Evolutionary conservation across 2,113 vertebrate species (phyloP).

Genomic region (Mirza zaza): DNA sequence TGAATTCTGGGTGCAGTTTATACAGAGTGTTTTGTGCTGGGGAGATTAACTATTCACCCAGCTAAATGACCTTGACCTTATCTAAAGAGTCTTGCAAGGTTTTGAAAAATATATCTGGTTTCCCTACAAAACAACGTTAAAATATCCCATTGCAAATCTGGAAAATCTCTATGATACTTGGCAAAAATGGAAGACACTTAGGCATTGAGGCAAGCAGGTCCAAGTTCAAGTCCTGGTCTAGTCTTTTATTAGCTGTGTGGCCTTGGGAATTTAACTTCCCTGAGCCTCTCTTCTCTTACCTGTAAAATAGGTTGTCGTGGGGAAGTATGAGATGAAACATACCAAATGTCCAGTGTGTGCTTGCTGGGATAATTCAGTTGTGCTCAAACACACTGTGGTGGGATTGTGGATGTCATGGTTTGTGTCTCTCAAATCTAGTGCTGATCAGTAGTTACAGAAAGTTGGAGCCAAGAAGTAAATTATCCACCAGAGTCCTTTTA

Average conservation of each 20-base stretch:
- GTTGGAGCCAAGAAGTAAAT: neutral
- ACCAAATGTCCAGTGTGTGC: accelerated
- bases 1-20: neutral
- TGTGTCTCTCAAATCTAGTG: neutral
- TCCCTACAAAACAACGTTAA: neutral
- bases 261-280: neutral
- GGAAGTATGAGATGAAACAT: accelerated
- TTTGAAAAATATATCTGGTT: neutral
- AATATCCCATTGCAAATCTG: neutral
- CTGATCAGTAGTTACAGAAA: neutral
- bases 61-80: neutral
- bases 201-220: neutral
- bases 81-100: neutral
- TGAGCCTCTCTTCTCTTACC: neutral
- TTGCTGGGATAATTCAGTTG: accelerated
- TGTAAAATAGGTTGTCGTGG: accelerated
- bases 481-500: neutral
- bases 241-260: neutral
- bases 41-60: neutral
- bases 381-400: neutral
- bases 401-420: accelerated
- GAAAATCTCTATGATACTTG: neutral
- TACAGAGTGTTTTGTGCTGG: neutral
- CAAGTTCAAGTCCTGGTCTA: neutral
- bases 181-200: neutral